These are phyloP conservation scores for Pangasius djambal DNA, from an alignment of 2,797 vertebrate genomes.

Conservation along the genomic window DNA sequence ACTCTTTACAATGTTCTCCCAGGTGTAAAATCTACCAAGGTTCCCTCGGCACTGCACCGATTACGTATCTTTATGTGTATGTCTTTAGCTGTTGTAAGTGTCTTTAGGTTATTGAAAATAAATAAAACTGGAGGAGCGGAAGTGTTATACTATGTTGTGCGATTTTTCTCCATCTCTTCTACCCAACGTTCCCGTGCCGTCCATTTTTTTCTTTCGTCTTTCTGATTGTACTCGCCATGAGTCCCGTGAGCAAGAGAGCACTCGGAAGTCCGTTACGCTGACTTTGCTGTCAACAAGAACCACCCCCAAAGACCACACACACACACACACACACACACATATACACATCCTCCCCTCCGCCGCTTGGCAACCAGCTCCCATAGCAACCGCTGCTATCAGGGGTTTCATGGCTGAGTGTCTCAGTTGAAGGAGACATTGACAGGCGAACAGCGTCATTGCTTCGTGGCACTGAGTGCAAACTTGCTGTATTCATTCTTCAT, in stretches of 20 bases:
- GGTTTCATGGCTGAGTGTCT: constrained; percentile 56
- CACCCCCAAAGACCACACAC: constrained; percentile 38
- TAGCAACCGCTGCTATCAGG: constrained; percentile 74
- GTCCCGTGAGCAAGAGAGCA: background rate
- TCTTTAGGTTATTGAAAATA: background rate
- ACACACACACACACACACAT: background rate
- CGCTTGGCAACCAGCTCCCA: constrained; percentile 78
- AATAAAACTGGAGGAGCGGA: background rate
- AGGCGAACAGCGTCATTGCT: constrained; percentile 53
- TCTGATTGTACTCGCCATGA: background rate
- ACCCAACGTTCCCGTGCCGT: background rate
- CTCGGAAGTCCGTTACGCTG: constrained; percentile 4
- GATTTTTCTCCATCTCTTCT: background rate
- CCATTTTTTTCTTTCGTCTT: background rate
- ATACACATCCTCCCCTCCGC: constrained; percentile 54
- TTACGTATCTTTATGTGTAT: too few species aligned
- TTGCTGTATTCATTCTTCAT: background rate
- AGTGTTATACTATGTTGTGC: background rate
- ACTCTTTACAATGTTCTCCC: background rate
- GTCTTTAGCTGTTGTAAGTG: background rate
- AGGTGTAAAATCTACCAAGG: background rate
- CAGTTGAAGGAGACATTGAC: constrained; percentile 52
- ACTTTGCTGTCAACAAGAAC: constrained; percentile 41
- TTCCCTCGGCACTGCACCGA: too few species aligned
- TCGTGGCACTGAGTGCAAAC: background rate